Evolutionary conservation across 2,797 vertebrate genomes (phyloP).

Genomic region (Falco naumanni): DNA sequence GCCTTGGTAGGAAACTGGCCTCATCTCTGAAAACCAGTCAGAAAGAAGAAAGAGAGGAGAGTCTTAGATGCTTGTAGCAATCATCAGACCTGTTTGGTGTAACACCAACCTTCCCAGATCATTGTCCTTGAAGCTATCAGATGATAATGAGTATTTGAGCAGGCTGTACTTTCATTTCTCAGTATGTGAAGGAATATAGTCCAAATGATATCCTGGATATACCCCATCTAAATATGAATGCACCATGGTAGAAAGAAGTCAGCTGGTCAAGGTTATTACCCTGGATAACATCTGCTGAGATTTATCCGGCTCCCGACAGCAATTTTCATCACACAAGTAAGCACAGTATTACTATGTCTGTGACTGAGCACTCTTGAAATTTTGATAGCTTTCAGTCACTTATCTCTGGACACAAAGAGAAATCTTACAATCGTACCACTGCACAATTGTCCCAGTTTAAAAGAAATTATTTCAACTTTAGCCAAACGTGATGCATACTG

Average conservation of each 20-base stretch:
- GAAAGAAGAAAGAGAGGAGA: not conserved
- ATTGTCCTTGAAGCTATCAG: not conserved
- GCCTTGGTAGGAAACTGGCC: not conserved
- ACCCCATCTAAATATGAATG: not conserved
- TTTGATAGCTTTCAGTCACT: not conserved
- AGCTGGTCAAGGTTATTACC: not conserved
- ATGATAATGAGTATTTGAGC: not conserved
- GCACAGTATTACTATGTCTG: not conserved
- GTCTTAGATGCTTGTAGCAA: not conserved
- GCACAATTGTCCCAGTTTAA: not conserved
- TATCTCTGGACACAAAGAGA: not conserved
- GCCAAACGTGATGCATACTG: not conserved
- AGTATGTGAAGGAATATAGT: not conserved
- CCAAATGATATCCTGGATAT: not conserved
- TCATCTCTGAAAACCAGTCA: not conserved
- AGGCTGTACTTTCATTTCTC: not conserved
- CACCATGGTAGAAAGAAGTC: not conserved
- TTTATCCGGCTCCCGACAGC: not conserved
- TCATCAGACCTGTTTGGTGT: not conserved
- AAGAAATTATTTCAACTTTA: slow-evolving; percentile 11
- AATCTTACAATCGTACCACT: not conserved
- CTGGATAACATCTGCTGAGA: not conserved
- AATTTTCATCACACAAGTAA: slow-evolving; percentile 20
- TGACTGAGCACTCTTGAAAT: slow-evolving; percentile 12
- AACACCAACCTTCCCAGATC: not conserved